Base-by-base conservation (phyloP, 2,113 vertebrate species). In the Hippoglossus stenolepis region DNA sequence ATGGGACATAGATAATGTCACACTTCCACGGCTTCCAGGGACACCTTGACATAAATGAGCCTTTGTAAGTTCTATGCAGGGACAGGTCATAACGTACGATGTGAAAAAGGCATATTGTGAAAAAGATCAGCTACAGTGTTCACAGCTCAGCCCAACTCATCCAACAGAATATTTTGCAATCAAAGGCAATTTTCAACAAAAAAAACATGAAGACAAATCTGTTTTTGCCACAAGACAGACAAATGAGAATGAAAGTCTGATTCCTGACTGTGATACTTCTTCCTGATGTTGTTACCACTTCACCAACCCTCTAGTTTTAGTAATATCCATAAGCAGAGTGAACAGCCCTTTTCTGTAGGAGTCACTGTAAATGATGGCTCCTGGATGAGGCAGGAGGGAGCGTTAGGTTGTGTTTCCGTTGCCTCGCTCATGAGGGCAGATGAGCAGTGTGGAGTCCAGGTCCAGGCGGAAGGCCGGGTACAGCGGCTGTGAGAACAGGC, bases 391-490 rank as follows among this genome's bases (percentile, higher is more conserved):
- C 20, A 0, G 2, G 15, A 8, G 31, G 3, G 31, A 31, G 31
- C 31, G 73, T 65, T 77, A 82, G 63, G 21, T 11, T 0, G 17
- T 23, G 58, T 80, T 74, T 5, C 62, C 77, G 18, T 53, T 74
- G 45, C 49, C 63, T 35, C 43, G 65, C 1, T 87, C 91, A 1
- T 66, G 58, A 2, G 92, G 87, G 66, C 91, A 91, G 70, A 94
- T 87, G 70, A 91, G 70, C 59, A 93, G 53, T 1, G 91, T 93
- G 45, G 93, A 90, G 89, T 94, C 90, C 73, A 94, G 87, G 69
- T 93, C 92, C 64, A 94, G 83, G 40, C 93, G 86, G 73, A 94
- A 92, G 40, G 91, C 93, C 1, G 93, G 93, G 75, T 93, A 93
- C 28, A 94, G 84, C 0, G 93, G 91, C 77, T 94, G 90, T 28